Percentiles rank a stretch among this genome's conserved stretches.
phyloP scores from a whole-genome alignment of 2,888 invertebrate genomes.

The Pomacea canaliculata region DNA sequence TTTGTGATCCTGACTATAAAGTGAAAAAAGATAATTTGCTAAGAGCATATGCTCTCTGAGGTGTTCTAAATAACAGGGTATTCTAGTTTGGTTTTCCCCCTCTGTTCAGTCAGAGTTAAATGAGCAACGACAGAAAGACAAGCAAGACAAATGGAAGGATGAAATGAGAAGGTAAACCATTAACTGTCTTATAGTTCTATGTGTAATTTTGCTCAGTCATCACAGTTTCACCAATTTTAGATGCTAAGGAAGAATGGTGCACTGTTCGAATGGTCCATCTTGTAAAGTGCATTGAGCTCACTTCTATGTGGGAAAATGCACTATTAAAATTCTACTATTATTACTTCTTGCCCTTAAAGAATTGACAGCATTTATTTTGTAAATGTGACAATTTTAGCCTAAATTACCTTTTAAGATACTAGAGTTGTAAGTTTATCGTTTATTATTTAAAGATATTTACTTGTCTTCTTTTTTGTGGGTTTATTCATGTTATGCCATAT shows the following conservation, averaged over 20 bases:
- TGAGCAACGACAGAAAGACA: not conserved
- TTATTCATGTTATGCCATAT: too few species aligned
- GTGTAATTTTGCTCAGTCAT: not conserved
- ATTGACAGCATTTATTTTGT: too few species aligned
- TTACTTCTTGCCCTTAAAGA: too few species aligned
- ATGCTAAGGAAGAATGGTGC: not conserved
- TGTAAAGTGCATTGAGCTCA: not conserved
- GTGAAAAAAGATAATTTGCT: not conserved
- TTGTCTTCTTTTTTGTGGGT: too few species aligned
- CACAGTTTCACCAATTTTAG: not conserved
- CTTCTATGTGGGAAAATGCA: too few species aligned
- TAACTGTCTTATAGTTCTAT: not conserved
- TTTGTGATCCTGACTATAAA: not conserved
- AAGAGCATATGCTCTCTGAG: not conserved
- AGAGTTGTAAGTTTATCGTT: too few species aligned
- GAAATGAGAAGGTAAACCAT: conserved; percentile 11
- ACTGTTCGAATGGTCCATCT: not conserved
- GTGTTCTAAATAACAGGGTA: not conserved
- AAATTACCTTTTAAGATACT: too few species aligned
- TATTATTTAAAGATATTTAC: too few species aligned
- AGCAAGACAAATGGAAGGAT: not conserved
- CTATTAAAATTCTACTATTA: too few species aligned
- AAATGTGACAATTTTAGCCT: too few species aligned
- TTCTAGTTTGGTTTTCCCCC: not conserved
- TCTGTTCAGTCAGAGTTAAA: not conserved